These are phyloP conservation scores for Pterobdella sp. DNA, from an alignment of 2,888 invertebrate genomes.

Conservation along the genomic window DNA sequence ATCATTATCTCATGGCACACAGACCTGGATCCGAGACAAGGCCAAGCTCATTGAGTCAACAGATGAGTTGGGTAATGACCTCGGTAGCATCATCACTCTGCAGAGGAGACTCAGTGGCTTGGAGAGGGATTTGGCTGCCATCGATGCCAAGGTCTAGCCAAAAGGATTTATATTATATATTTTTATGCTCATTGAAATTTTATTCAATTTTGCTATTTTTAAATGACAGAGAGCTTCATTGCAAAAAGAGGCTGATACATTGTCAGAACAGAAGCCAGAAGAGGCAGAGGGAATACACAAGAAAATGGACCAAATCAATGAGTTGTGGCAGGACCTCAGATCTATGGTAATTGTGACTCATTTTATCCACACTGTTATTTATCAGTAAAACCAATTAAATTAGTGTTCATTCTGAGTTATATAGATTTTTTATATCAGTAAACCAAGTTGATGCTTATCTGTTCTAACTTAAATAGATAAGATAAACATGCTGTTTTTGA, in stretches of 20 bases:
- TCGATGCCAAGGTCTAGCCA: slow-evolving; percentile 87
- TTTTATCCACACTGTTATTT: background rate
- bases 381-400: background rate
- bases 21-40: slow-evolving; percentile 96
- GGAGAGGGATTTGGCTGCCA: slow-evolving; percentile 97
- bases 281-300: slow-evolving; percentile 54
- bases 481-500: no score
- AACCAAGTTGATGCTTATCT: no score
- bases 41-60: slow-evolving; percentile 94
- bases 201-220: background rate
- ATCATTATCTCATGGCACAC: no score
- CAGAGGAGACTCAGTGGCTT: slow-evolving; percentile 90
- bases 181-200: background rate
- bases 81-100: slow-evolving; percentile 90
- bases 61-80: slow-evolving; percentile 91
- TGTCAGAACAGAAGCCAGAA: slow-evolving; percentile 87
- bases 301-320: slow-evolving; percentile 79
- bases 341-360: slow-evolving; percentile 64
- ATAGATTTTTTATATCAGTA: no score
- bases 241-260: slow-evolving; percentile 82
- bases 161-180: slow-evolving; percentile 12
- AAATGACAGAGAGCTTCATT: slow-evolving; percentile 66
- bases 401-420: background rate
- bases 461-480: no score
- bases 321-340: slow-evolving; percentile 91